Conservation (phyloP, 2,113 vertebrate species). For the Gallinago jamesoni region DNA sequence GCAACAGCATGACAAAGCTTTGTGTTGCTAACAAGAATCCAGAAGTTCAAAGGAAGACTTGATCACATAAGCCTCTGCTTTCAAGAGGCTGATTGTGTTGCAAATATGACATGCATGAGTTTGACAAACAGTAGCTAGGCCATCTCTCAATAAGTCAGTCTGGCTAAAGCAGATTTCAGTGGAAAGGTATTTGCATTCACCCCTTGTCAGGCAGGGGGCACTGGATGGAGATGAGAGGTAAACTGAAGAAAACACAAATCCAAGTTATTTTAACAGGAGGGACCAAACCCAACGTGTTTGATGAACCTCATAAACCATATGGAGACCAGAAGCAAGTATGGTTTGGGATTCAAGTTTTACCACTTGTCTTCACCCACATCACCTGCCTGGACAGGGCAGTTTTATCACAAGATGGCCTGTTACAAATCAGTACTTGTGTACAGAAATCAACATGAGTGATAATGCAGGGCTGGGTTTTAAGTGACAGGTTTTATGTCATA, state of each 20-base stretch:
- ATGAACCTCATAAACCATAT: neutral
- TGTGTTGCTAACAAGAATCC: neutral
- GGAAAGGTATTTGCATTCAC: neutral
- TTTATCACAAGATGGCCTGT: neutral
- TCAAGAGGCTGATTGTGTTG: neutral
- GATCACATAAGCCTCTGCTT: slow-evolving; percentile 13
- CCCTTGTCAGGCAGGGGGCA: neutral
- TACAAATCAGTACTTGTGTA: neutral
- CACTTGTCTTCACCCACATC: neutral
- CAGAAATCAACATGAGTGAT: neutral
- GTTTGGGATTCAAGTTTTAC: neutral
- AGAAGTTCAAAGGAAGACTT: slow-evolving; percentile 41
- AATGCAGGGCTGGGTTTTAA: neutral
- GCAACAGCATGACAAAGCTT: slow-evolving; percentile 6
- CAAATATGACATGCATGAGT: neutral
- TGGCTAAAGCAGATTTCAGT: neutral
- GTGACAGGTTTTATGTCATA: neutral
- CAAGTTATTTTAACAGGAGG: neutral
- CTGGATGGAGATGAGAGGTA: neutral
- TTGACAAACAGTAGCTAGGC: neutral
- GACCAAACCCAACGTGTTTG: neutral
- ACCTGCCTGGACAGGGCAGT: neutral
- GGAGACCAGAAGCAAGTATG: neutral
- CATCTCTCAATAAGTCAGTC: neutral
- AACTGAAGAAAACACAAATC: neutral